Conservation (phyloP, 2,888 invertebrate species). For the Saturnia japonica region DNA sequence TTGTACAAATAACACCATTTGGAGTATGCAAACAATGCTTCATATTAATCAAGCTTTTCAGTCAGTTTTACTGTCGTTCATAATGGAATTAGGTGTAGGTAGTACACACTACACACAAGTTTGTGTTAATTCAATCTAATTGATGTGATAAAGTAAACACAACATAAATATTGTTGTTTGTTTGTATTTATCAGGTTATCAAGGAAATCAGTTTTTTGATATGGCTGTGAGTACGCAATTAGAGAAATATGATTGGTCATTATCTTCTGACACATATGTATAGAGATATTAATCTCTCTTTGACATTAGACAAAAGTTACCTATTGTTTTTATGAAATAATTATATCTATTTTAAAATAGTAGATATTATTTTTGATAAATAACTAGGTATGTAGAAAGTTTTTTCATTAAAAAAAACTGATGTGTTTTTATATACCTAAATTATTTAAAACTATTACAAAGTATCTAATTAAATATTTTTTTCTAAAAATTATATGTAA, state of each 20-base stretch:
- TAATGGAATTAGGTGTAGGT: neutral
- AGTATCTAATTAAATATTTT: no score
- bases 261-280: neutral
- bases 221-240: neutral
- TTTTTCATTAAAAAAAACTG: no score
- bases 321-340: no score
- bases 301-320: no score
- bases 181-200: neutral
- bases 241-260: neutral
- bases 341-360: no score
- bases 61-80: conserved; percentile 38
- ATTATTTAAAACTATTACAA: no score
- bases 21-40: conserved; percentile 73
- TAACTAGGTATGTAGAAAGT: no score
- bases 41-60: conserved; percentile 66
- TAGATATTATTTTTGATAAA: no score
- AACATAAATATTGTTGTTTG: neutral
- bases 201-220: neutral
- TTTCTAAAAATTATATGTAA: no score
- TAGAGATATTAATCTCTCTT: no score
- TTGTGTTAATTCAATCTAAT: neutral
- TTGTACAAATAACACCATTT: conserved; percentile 69
- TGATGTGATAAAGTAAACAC: neutral
- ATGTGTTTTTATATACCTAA: no score
- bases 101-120: neutral